phyloP scores from a whole-genome alignment of 2,888 invertebrate genomes.

The Aporophyla lueneburgensis region DNA sequence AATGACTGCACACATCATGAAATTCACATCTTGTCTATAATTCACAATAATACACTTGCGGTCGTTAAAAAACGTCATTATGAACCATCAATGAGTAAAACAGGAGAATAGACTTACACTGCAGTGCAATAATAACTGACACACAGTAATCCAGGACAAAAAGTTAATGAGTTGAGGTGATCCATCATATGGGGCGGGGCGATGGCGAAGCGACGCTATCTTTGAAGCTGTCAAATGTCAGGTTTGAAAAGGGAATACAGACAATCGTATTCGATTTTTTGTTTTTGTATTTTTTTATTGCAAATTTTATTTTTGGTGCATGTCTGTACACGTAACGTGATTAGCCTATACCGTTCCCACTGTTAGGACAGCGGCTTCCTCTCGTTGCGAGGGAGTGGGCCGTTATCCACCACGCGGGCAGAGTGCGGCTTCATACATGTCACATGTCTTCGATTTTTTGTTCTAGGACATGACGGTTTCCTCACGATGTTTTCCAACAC shows the following conservation, averaged over 20 bases:
- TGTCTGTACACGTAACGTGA: not conserved
- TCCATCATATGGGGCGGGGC: constrained; percentile 30
- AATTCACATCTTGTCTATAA: constrained; percentile 45
- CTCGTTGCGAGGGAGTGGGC: too few relatives aligned
- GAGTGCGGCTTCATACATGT: too few relatives aligned
- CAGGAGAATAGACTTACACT: constrained; percentile 57
- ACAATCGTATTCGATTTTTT: not conserved
- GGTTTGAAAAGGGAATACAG: not conserved
- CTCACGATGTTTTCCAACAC: too few relatives aligned
- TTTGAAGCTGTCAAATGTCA: not conserved
- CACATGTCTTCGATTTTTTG: too few relatives aligned
- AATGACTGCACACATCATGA: constrained; percentile 43
- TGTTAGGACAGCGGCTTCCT: too few relatives aligned
- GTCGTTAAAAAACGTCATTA: constrained; percentile 62
- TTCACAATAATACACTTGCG: constrained; percentile 58
- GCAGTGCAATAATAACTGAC: constrained; percentile 63
- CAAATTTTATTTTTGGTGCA: not conserved
- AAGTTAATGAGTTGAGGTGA: constrained; percentile 64
- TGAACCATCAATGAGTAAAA: constrained; percentile 61
- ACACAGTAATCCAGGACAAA: constrained; percentile 60
- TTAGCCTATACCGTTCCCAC: too few relatives aligned
- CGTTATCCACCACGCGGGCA: too few relatives aligned
- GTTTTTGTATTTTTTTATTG: not conserved
- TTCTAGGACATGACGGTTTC: too few relatives aligned
- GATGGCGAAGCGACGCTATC: constrained; percentile 22